phyloP scores from a whole-genome alignment of 2,797 vertebrate genomes.

The Trachurus trachurus region DNA sequence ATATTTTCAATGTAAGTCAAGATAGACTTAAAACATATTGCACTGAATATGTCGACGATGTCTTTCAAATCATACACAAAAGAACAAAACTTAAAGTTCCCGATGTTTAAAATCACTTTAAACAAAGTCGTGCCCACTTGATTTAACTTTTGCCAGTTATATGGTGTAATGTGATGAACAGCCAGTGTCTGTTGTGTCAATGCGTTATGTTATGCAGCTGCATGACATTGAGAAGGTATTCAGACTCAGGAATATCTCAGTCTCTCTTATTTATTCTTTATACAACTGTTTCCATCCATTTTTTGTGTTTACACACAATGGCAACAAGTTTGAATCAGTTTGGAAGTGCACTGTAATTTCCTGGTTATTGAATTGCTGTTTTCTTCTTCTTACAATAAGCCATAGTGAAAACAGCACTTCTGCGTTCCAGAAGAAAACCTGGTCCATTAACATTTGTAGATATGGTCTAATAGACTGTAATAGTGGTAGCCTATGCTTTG shows the following conservation, averaged over 20 bases:
- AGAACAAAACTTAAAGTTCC: neutral
- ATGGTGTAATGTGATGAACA: neutral
- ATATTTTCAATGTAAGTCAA: constrained; percentile 23
- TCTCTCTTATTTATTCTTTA: neutral
- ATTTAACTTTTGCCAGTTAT: neutral
- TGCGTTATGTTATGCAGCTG: neutral
- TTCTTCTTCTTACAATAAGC: neutral
- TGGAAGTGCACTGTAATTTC: neutral
- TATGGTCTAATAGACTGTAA: too few species aligned
- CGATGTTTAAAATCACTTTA: neutral
- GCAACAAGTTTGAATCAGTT: neutral
- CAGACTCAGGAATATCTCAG: neutral
- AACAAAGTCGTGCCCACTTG: neutral
- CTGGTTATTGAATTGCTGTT: neutral
- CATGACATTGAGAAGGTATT: neutral
- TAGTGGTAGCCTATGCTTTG: too few species aligned
- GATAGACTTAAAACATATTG: neutral
- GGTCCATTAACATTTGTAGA: too few species aligned
- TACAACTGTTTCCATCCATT: neutral
- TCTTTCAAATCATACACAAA: neutral
- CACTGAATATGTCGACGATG: neutral
- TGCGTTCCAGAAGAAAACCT: too few species aligned
- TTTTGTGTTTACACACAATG: neutral
- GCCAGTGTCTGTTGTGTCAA: neutral
- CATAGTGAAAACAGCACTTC: neutral